These are phyloP conservation scores for Nasonia oneida DNA, from an alignment of 2,888 invertebrate species.

Conservation along the genomic window DNA sequence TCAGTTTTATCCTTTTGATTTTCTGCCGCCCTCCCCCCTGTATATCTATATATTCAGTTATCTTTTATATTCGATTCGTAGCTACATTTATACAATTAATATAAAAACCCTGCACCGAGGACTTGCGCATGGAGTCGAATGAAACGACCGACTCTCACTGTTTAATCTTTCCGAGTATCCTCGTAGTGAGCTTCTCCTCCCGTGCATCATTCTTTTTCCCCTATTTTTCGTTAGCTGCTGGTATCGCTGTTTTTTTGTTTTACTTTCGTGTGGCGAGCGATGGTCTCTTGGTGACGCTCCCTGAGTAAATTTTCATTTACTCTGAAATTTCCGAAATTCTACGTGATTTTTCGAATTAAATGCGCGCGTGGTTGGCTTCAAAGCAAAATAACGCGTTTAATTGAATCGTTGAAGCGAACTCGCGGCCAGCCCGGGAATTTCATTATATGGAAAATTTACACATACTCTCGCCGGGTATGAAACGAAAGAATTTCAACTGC, in stretches of 20 bases:
- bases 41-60: not conserved
- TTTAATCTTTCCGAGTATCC: conserved; percentile 15
- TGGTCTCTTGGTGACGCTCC: conserved; percentile 35
- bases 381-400: not conserved
- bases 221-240: not conserved
- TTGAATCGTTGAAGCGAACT: not conserved
- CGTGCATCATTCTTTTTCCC: not conserved
- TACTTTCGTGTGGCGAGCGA: not conserved
- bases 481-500: not conserved
- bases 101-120: conserved; percentile 36
- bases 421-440: not conserved
- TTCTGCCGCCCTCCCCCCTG: not conserved
- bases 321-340: not conserved
- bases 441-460: not conserved
- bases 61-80: conserved; percentile 26
- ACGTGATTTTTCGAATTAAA: not conserved
- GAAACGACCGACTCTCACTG: conserved; percentile 6
- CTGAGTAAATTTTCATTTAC: not conserved
- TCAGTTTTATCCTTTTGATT: conserved; percentile 14
- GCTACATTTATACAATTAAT: not conserved
- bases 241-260: not conserved
- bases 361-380: not conserved
- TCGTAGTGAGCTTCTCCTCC: conserved; percentile 28
- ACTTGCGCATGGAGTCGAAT: conserved; percentile 38
- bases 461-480: not conserved